phyloP scores from a whole-genome alignment of 2,113 vertebrate genomes.

The Genyomyrus donnyi region DNA sequence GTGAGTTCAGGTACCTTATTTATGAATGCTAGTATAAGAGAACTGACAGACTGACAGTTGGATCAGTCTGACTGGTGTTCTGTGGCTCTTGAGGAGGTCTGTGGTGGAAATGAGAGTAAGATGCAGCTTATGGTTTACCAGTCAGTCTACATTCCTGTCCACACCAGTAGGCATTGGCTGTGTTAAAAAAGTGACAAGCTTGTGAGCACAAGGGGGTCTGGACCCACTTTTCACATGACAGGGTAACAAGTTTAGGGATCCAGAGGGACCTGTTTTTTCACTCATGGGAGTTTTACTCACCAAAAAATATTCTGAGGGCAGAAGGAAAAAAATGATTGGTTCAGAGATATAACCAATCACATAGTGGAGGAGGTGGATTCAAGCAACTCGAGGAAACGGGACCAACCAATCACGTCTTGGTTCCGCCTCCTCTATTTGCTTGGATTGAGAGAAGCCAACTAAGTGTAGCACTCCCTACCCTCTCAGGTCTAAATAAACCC shows the following conservation, averaged over 20 bases:
- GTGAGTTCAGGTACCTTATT: not conserved
- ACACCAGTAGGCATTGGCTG: not conserved
- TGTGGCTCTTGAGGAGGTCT: not conserved
- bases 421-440: too few species aligned
- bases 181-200: not conserved
- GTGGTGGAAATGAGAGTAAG: not conserved
- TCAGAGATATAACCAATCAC: too few species aligned
- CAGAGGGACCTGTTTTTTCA: not conserved
- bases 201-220: not conserved
- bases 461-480: too few species aligned
- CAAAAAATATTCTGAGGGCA: too few species aligned
- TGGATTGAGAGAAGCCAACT: not conserved
- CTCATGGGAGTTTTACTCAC: too few species aligned
- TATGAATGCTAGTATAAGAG: not conserved
- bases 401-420: too few species aligned
- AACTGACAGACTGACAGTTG: not conserved
- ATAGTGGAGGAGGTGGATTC: too few species aligned
- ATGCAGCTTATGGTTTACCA: not conserved
- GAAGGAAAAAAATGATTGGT: too few species aligned
- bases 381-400: too few species aligned
- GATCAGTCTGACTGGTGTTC: not conserved
- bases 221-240: not conserved
- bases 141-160: not conserved
- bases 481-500: too few species aligned
- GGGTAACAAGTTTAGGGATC: not conserved